Percentiles rank a stretch among this genome's conserved stretches.
Conservation (phyloP, 2,113 vertebrate genomes). For the Chauna torquata region DNA sequence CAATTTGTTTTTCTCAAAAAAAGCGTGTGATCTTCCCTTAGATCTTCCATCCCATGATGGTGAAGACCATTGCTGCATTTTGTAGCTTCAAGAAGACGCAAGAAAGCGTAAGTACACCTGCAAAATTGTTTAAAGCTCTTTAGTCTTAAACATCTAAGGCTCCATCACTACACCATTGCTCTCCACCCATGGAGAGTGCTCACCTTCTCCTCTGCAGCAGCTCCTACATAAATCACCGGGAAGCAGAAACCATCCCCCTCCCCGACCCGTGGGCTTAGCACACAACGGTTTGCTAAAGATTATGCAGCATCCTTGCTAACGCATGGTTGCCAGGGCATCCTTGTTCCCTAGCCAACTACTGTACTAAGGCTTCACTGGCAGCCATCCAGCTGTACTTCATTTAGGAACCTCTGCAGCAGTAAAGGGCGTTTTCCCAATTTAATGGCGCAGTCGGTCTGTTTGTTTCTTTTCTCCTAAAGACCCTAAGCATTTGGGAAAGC, state of each 20-base stretch:
- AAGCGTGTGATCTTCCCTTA: background rate
- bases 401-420: conserved; percentile 16
- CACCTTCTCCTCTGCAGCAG: background rate
- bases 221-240: background rate
- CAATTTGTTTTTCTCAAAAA: background rate
- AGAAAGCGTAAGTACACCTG: background rate
- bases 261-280: background rate
- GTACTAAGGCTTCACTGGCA: conserved; percentile 29
- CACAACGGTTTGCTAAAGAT: conserved; percentile 38
- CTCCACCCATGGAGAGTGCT: background rate
- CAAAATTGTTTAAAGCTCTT: background rate
- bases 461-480: background rate
- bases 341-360: conserved; percentile 47
- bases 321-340: conserved; percentile 60
- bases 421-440: background rate
- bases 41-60: background rate
- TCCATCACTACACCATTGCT: background rate
- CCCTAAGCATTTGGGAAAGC: background rate
- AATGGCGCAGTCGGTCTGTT: background rate
- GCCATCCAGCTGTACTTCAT: conserved; percentile 28
- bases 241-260: background rate
- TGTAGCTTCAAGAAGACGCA: background rate
- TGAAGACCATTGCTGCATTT: background rate
- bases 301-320: conserved; percentile 36
- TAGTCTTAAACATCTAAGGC: background rate